Percentiles rank a stretch among this genome's conserved stretches.
These are phyloP conservation scores for Pleuronectes platessa DNA, from an alignment of 2,113 vertebrate species.

Conservation along the genomic window DNA sequence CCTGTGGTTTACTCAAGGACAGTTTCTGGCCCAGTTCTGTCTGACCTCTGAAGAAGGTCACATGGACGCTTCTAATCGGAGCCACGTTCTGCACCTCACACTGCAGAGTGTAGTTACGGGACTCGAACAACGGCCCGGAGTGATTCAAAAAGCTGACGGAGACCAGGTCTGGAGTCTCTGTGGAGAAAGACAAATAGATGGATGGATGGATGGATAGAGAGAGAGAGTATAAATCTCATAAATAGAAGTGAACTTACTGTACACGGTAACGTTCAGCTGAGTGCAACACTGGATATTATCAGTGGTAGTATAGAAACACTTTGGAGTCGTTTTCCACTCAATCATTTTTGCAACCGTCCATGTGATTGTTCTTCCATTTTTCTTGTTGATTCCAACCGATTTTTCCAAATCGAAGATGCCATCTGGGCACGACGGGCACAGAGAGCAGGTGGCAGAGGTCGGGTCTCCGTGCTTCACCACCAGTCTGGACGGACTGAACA, in stretches of 20 bases:
- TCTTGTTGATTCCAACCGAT: fast-evolving
- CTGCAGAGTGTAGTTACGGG: conserved; percentile 25
- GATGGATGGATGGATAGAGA: too few relatives aligned
- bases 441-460: conserved; percentile 22
- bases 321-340: not conserved
- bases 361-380: not conserved
- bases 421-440: not conserved
- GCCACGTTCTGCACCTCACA: conserved; percentile 59
- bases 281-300: not conserved
- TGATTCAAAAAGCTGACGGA: conserved; percentile 22
- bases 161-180: conserved; percentile 66
- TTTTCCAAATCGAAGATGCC: not conserved
- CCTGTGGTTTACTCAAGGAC: fast-evolving
- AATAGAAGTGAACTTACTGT: conserved; percentile 45
- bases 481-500: conserved; percentile 35
- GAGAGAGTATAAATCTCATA: too few relatives aligned
- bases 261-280: not conserved
- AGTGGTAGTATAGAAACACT: not conserved
- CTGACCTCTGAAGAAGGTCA: conserved; percentile 59
- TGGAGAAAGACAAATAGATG: not conserved
- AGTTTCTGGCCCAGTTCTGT: fast-evolving
- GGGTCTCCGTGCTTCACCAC: conserved; percentile 49
- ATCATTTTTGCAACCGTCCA: conserved; percentile 32
- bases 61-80: conserved; percentile 36
- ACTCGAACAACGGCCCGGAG: conserved; percentile 40